These are phyloP conservation scores for Poeciliopsis prolifica DNA, from an alignment of 2,113 vertebrate species.

Conservation along the genomic window DNA sequence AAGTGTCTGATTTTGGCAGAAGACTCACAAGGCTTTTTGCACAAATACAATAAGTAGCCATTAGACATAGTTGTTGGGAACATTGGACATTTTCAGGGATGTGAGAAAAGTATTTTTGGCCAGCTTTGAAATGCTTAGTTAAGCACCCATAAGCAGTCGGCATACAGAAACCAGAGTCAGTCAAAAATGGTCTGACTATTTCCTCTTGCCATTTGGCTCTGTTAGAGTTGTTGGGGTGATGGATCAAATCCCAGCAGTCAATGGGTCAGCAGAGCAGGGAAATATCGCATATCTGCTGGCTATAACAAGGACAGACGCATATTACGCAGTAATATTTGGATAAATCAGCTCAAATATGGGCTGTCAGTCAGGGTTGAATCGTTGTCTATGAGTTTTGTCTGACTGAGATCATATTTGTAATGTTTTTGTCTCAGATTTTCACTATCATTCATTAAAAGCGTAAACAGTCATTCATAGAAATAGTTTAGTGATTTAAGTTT, in stretches of 20 bases:
- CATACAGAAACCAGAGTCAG: background rate
- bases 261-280: background rate
- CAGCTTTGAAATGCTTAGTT: no score
- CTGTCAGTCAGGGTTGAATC: no score
- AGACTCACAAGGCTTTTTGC: background rate
- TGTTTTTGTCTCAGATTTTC: no score
- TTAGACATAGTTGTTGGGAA: background rate
- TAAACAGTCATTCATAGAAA: no score
- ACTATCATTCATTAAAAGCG: no score
- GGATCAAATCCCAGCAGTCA: no score
- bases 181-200: background rate
- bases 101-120: background rate
- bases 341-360: no score
- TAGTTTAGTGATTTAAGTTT: no score
- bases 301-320: background rate
- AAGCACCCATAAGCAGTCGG: background rate
- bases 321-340: no score
- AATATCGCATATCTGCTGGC: background rate
- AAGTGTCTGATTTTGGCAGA: background rate
- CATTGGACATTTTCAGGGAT: background rate
- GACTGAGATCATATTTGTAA: no score
- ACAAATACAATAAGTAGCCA: background rate
- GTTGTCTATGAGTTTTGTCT: no score
- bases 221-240: background rate
- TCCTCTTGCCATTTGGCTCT: background rate